Base-by-base conservation (phyloP, 2,113 vertebrate genomes). In the Tricholaema leucomelas region DNA sequence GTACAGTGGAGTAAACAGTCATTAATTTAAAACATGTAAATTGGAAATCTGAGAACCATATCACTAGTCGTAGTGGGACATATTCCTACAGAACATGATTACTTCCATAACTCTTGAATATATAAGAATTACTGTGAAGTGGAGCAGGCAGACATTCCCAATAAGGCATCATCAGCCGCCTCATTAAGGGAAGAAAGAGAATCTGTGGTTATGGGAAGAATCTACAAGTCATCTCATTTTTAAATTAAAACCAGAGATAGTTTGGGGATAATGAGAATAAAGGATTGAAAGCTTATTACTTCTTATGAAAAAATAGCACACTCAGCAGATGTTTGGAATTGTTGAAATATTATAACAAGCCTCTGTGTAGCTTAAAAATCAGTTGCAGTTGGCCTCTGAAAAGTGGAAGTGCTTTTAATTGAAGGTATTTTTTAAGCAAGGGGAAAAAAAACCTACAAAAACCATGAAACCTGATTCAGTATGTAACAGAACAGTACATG, bases 1-100 rank as follows among this genome's bases (percentile, higher is more conserved):
- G 72, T 91, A 87, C 69, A 92, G 75, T 59, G 93, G 85, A 94
- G 74, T 94, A 97, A 97, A 94, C 63, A 89, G 27, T 72, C 88
- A 93, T 97, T 97, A 96, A 95, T 97, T 97, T 96, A 92, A 94
- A 95, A 92, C 82, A 93, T 63, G 81, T 84, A 96, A 97, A 96
- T 96, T 96, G 74, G 92, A 97, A 96, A 96, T 92, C 87, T 72
- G 76, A 93, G 86, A 82, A 52, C 64, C 74, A 42, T 91, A 93
- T 77, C 76, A 66, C 61, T 87, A 4, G 9, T 90, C 87, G 64
- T 71, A 90, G 89, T 85, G 90, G 74, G 95, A 94, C 31, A 46
- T 55, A 95, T 89, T 95, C 81, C 85, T 94, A 71, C 60, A 75
- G 91, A 90, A 71, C 4, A 1, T 91, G 93, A 97, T 96, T 96